Base-by-base conservation (phyloP, 1,140 invertebrate species). In the Geopemphigus sp. region DNA sequence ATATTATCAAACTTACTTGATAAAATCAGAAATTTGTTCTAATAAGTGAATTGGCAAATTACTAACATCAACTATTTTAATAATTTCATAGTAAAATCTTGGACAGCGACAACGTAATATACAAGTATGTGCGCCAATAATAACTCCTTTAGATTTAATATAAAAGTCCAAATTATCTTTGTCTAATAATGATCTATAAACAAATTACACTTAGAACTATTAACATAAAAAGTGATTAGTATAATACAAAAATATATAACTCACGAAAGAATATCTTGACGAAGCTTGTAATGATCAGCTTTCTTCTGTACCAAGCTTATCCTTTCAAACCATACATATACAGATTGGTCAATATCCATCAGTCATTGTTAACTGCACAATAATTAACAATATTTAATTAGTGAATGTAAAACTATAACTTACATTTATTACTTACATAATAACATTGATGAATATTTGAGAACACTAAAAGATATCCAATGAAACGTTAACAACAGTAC, bases 81-180 rank as follows among this genome's bases (percentile, higher is more conserved):
- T 47, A 47, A 78, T 22, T 50, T 78, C 74, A 61, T 63, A 14
- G 24, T 78, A 78, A 61, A 78, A 61, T 29, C 22, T 19, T 61
- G 74, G 57, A 78, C 74, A 78, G 1, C 74, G 74, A n/a, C 74
- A 78, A 5, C 56, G 29, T 78, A 78, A 78, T 61, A 78, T 78
- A 5, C 74, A 78, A 47, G 57, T 29, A 50, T 78, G 29, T 50
- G 74, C 74, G 11, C 57, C 17, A 29, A 78, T 61, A 12, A 50
- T 47, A 24, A 78, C 32, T 78, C 74, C 74, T 26, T 78, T 78
- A 6, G 74, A 78, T 50, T 78, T 78, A 29, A 78, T 26, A n/a
- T 47, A 78, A 50, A 78, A 47, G 26, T 78, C 74, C 32, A 57
- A 78, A 4, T 24, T 24, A 22, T 78, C 57, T 10, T 45, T 78